Percentiles rank a stretch among this genome's conserved stretches.
Conservation (phyloP, 2,113 vertebrate genomes). For the Neomonachus schauinslandi region DNA sequence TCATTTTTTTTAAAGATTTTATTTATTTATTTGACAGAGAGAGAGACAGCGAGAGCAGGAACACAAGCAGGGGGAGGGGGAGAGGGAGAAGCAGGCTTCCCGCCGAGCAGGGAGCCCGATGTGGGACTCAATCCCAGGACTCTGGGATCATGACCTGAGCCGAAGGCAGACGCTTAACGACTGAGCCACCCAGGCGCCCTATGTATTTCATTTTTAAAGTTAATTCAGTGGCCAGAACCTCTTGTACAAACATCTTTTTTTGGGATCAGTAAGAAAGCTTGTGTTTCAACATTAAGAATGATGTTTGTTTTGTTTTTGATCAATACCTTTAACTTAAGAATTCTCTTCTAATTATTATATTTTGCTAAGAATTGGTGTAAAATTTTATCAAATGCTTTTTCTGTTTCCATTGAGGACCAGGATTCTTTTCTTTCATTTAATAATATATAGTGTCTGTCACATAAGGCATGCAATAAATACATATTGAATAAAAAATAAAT, state of each 20-base stretch:
- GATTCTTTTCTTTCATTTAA: background rate
- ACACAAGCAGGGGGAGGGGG: too few relatives aligned
- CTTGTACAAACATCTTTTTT: background rate
- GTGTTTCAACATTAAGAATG: background rate
- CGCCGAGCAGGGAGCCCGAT: too few relatives aligned
- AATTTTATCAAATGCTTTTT: background rate
- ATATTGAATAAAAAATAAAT: slow-evolving; percentile 25
- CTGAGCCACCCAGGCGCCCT: too few relatives aligned
- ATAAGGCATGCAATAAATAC: background rate
- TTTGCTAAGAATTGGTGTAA: background rate
- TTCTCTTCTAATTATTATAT: background rate
- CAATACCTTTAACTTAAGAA: background rate
- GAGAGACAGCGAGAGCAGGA: too few relatives aligned
- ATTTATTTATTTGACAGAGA: too few relatives aligned
- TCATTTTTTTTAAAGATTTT: background rate
- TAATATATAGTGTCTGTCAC: background rate
- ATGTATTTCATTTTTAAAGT: background rate
- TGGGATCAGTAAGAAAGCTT: background rate
- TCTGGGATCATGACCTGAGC: too few relatives aligned
- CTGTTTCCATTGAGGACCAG: background rate
- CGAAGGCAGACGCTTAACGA: too few relatives aligned
- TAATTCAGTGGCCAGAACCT: background rate
- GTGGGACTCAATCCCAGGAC: too few relatives aligned
- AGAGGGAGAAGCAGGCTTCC: too few relatives aligned
- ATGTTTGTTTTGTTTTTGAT: background rate